Base-by-base conservation (phyloP, 2,888 invertebrate genomes). In the Geophilus truncorum region DNA sequence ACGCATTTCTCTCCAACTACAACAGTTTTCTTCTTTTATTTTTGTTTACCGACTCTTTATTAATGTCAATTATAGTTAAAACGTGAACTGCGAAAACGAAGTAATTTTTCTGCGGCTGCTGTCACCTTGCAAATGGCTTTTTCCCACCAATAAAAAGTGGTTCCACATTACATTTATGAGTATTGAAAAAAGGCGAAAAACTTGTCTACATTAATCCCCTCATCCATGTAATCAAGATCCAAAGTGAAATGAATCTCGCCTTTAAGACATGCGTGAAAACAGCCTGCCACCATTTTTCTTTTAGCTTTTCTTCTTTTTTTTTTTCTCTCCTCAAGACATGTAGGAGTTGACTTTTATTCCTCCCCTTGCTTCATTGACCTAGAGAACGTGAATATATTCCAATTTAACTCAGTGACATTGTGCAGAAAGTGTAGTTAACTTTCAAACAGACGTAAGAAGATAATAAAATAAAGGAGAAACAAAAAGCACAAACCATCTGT, bases 401-500 rank as follows among this genome's bases (percentile, higher is more conserved):
- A 25, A 62, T 62, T 62, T 28, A 23, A 28, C 25, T 62, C 25
- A 3, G 12, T 62, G 62, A 62, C 62, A 25, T 62, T 62, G 62
- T 62, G 23, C 62, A 62, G 62, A 62, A 62, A 62, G 25, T 62
- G 25, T 62, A 62, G 62, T 62, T 62, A 62, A 62, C 62, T 62
- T 25, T 62, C 28, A 25, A 28, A 62, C 62, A 62, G 62, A 62
- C 62, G 15, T 23, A 23, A 62, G 62, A 62, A 25, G 25, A 62
- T 62, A 62, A 62, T 25, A 28, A 62, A 62, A 25, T 25, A 25
- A 62, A 57, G 15, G 62, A 62, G 62, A 62, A 62, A 62, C 62
- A 62, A 62, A 62, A 62, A 62, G 62, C 62, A 62, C 62, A 62
- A 62, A 62, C 62, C 62, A 62, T 62, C 62, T 62, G 62, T 62